Evolutionary conservation across 2,888 invertebrate genomes (phyloP).

Genomic region (Stegana nigrithorax): DNA sequence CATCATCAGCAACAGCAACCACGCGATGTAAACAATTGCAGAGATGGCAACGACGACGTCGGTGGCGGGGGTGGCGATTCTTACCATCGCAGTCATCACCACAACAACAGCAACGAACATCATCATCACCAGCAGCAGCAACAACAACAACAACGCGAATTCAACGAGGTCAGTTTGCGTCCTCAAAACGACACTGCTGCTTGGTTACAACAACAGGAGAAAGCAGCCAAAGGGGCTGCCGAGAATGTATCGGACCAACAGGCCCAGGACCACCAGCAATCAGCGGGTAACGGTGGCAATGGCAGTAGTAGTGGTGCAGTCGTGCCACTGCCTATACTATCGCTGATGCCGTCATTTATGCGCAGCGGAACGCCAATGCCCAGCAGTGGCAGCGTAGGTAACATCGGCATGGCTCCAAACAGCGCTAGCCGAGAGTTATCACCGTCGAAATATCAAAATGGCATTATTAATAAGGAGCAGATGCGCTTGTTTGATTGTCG

Average conservation of each 20-base stretch:
- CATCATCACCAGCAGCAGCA: not conserved
- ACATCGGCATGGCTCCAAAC: slow-evolving; percentile 31
- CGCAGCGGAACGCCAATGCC: slow-evolving; percentile 62
- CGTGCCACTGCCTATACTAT: slow-evolving; percentile 77
- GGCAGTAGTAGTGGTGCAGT: slow-evolving; percentile 47
- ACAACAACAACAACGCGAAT: slow-evolving; percentile 39
- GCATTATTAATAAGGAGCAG: slow-evolving; percentile 37
- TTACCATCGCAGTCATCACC: slow-evolving; percentile 36
- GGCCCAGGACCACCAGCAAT: slow-evolving; percentile 69
- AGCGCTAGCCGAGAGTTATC: slow-evolving; percentile 36
- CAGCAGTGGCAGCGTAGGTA: slow-evolving; percentile 33
- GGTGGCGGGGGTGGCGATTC: slow-evolving; percentile 47
- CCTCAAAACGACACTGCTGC: slow-evolving; percentile 67
- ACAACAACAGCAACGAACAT: slow-evolving; percentile 35
- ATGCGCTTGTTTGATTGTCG: slow-evolving; percentile 23
- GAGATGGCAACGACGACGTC: slow-evolving; percentile 67
- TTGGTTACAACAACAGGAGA: slow-evolving; percentile 70
- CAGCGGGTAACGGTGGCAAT: slow-evolving; percentile 23
- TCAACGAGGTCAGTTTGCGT: slow-evolving; percentile 64
- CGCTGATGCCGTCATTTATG: slow-evolving; percentile 84
- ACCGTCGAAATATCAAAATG: slow-evolving; percentile 61
- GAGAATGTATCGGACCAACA: slow-evolving; percentile 66
- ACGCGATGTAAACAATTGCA: slow-evolving; percentile 58
- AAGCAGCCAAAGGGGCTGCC: slow-evolving; percentile 53
- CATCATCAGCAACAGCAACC: too few species aligned